Evolutionary conservation across 1,140 invertebrate species (phyloP), one percentile per base, ranked within the genome.

Genomic region (Rhopalosiphum padi): DNA sequence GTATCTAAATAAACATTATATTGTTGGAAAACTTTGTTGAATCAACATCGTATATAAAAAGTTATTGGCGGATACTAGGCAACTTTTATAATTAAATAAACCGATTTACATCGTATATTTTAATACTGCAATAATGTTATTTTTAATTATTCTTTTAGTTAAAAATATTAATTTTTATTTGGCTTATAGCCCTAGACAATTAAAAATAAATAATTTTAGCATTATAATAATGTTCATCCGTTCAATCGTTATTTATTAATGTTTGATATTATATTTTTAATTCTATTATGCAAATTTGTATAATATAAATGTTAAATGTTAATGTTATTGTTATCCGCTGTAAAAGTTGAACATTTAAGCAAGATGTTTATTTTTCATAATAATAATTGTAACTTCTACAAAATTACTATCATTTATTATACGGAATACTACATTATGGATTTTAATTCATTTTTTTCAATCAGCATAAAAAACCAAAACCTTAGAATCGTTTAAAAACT

Each of bases 101-200:
- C 60, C n/a, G 30, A 77, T 60, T 60, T 60, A 60, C 55, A 60
- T 68, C 15, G 60, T 68, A 68, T 68, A 68, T 68, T 68, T 68
- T 68, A 68, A n/a, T 68, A 68, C 30, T n/a, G 4, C 11, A 68
- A 68, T 18, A 15, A 77, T 77, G 4, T 35, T 77, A n/a, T 77
- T 77, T 77, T 77, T 77, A 77, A 77, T 77, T 77, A 77, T n/a
- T 77, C 30, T n/a, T 77, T 77, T 77, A 77, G 60, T 77, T 77
- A 18, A 21, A n/a, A 77, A 77, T 77, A 77, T 77, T 77, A 18
- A 77, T 77, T n/a, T n/a, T n/a, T 18, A 77, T n/a, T 77, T 77
- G 60, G 60, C 60, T 77, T n/a, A n/a, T 77, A 77, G 60, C 60
- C 60, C 60, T 35, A 77, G 60, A n/a, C 60, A 77, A 77, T 77